A percentile compares a stretch with the other conserved stretches of the same genome.
phyloP scores from a whole-genome alignment of 1,140 invertebrate genomes.

The Anthonomus grandis region DNA sequence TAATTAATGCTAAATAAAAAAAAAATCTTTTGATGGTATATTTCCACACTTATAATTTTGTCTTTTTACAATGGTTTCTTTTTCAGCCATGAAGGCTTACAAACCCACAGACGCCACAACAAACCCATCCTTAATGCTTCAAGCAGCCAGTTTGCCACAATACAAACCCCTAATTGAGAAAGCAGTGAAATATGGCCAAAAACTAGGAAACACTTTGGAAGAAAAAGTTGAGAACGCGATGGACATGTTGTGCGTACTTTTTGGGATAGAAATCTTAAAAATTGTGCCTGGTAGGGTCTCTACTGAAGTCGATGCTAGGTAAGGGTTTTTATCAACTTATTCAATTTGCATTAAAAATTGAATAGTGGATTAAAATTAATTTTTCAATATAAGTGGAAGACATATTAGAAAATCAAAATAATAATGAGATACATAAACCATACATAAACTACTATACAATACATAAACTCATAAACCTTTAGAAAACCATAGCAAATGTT shows the following conservation, averaged over 20 bases:
- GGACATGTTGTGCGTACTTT: constrained; percentile 92
- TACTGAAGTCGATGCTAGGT: constrained; percentile 97
- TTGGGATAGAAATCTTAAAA: constrained; percentile 96
- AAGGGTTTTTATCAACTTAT: too few relatives aligned
- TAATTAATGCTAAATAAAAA: neutral
- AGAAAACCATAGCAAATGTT: too few relatives aligned
- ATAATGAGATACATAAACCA: too few relatives aligned
- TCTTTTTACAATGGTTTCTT: neutral
- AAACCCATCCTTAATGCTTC: constrained; percentile 95
- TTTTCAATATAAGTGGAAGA: too few relatives aligned
- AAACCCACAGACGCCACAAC: constrained; percentile 99
- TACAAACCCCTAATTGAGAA: constrained; percentile 87
- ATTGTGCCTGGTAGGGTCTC: constrained; percentile 97
- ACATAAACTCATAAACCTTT: too few relatives aligned
- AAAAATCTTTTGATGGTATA: neutral
- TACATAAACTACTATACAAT: too few relatives aligned
- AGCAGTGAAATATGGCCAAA: constrained; percentile 84
- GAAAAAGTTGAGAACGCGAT: constrained; percentile 78
- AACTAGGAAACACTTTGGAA: constrained; percentile 62
- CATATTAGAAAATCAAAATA: too few relatives aligned
- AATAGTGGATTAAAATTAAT: too few relatives aligned
- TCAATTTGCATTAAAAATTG: too few relatives aligned
- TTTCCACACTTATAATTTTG: too few relatives aligned
- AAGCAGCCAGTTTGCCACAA: constrained; percentile 86
- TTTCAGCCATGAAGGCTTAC: constrained; percentile 89